A percentile compares a stretch with the other conserved stretches of the same genome.
phyloP scores from a whole-genome alignment of 1,140 invertebrate species.

The Sycophaga agraensis region DNA sequence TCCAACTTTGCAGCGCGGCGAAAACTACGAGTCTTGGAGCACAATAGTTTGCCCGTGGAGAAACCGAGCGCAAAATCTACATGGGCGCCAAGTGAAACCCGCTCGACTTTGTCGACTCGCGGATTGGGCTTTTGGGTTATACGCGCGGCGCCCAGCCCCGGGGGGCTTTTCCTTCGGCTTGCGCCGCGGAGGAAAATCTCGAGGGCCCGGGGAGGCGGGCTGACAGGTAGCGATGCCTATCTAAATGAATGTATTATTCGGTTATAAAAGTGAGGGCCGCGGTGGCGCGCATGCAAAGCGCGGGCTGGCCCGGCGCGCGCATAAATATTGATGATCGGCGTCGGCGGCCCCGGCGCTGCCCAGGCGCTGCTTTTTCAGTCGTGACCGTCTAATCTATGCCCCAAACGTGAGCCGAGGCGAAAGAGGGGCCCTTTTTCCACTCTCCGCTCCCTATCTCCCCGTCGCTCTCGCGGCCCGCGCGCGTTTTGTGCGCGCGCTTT shows the following conservation, averaged over 20 bases:
- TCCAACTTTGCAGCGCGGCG: too few species aligned
- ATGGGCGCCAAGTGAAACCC: too few species aligned
- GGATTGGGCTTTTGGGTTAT: too few species aligned
- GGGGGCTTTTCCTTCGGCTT: background rate
- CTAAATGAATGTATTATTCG: constrained; percentile 45
- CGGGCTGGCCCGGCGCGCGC: too few species aligned
- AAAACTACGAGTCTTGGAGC: too few species aligned
- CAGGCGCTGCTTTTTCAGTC: constrained; percentile 36
- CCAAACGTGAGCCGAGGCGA: constrained; percentile 46
- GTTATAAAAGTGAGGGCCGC: constrained; percentile 37
- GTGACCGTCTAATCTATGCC: constrained; percentile 55
- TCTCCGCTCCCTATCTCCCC: background rate
- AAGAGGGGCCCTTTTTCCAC: constrained; percentile 4
- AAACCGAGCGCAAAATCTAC: too few species aligned
- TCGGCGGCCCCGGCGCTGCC: background rate
- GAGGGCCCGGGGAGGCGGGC: background rate
- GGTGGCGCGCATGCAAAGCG: constrained; percentile 38
- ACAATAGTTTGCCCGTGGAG: too few species aligned
- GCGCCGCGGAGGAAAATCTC: background rate
- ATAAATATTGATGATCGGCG: constrained; percentile 47
- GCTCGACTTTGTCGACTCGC: too few species aligned
- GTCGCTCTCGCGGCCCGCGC: background rate
- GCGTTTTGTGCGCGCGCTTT: constrained; percentile 3
- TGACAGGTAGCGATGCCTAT: constrained; percentile 41
- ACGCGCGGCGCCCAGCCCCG: too few species aligned